phyloP scores from a whole-genome alignment of 2,113 vertebrate genomes.

The Gobiocypris rarus region DNA sequence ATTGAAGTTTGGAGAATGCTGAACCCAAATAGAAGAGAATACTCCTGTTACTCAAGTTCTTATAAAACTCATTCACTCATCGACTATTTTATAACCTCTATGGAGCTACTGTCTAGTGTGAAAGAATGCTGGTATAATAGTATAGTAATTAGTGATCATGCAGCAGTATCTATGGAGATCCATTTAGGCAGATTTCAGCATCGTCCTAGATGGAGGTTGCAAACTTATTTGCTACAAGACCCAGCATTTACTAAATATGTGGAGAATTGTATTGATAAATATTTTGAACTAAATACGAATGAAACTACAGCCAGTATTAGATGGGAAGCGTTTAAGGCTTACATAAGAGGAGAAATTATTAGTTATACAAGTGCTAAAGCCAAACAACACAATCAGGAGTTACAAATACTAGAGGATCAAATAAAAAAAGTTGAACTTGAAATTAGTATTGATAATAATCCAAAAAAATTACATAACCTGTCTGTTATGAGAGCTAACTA shows the following conservation, averaged over 20 bases:
- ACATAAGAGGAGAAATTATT: neutral
- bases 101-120: neutral
- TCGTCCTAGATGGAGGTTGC: neutral
- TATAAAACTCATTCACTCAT: neutral
- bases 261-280: neutral
- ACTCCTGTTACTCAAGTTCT: neutral
- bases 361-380: neutral
- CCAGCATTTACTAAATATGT: neutral
- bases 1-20: neutral
- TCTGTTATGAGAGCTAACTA: neutral
- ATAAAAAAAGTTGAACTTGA: neutral
- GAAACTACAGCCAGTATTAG: neutral
- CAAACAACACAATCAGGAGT: neutral
- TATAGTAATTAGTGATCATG: neutral
- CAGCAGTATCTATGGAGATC: neutral
- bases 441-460: neutral
- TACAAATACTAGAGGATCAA: neutral
- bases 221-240: neutral
- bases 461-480: neutral
- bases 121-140: neutral
- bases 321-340: neutral
- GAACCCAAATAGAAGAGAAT: slow-evolving; percentile 8
- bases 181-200: neutral
- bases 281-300: neutral
- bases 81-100: neutral